Conservation (phyloP, 2,113 vertebrate genomes). For the Pandion haliaetus region DNA sequence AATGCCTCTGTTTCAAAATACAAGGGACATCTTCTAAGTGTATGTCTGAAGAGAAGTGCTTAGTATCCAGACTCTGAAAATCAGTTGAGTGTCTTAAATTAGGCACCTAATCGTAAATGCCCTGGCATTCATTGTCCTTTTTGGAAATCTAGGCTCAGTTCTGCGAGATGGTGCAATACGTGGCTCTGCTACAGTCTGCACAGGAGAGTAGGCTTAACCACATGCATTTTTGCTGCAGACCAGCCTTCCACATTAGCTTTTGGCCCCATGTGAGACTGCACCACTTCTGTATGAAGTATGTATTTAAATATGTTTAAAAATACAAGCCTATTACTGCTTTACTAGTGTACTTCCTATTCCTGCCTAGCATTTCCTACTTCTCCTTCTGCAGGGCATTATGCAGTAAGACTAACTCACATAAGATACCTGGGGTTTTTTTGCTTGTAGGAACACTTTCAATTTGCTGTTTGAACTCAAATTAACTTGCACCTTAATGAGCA, state of each 20-base stretch:
- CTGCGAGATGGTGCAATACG: background rate
- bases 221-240: background rate
- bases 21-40: background rate
- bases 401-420: background rate
- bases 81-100: background rate
- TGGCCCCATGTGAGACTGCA: background rate
- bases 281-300: constrained; percentile 27
- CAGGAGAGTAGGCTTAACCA: background rate
- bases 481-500: background rate
- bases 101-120: background rate
- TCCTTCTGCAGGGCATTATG: constrained; percentile 26
- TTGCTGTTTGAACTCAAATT: background rate
- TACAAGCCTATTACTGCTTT: constrained; percentile 40
- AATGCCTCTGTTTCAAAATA: background rate
- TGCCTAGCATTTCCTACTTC: constrained; percentile 42
- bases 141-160: background rate
- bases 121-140: background rate
- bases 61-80: background rate
- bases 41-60: background rate
- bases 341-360: constrained; percentile 37
- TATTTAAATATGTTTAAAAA: constrained; percentile 64
- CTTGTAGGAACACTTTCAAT: background rate
- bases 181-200: background rate
- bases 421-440: background rate
- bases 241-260: background rate